Evolutionary conservation across 2,888 invertebrate species (phyloP), one percentile per base, ranked within the genome.

Genomic region (Noctua fimbriata): DNA sequence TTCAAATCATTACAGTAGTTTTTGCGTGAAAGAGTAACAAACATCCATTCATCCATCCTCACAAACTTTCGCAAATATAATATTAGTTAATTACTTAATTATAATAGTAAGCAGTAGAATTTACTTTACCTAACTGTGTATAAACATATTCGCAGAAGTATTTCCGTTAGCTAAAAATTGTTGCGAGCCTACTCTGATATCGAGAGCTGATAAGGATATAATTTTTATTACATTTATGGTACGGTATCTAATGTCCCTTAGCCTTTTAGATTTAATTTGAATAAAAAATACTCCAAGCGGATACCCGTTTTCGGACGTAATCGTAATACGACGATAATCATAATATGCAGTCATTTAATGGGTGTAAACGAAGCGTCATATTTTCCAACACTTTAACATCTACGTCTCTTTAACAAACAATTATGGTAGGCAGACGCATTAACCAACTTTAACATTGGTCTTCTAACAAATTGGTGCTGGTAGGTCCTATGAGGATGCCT

Each of bases 401-500:
- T 16, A 18, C 49, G 5, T 49, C 49, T 49, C 18, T 49, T 49
- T 49, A 49, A 18, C 21, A 21, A 21, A 55, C 21, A 0, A 10
- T 55, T 55, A 55, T 21, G 55, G 12, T 52, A 55, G 2, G 21
- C 10, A 24, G 3, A 55, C 3, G 55, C 10, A 58, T 12, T 24
- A 2, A 63, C 28, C 2, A 90, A 89, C 88, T 90, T 91, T 87
- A 81, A 87, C 87, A 83, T 58, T 58, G 58, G n/a, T 58, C 81
- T 79, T 79, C 63, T 92, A 92, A 92, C 89, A 28, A 28, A 86
- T 63, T 65, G 90, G 92, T 94, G 91, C 89, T 93, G 93, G 93
- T 88, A 98, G 98, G 97, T 95, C 97, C 97, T 85, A 97, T 94
- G 93, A 94, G 93, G 78, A 93, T 94, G 79, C 93, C 97, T 52